These are phyloP conservation scores for Numenius phaeopus DNA, from an alignment of 2,797 vertebrate species.

Conservation along the genomic window DNA sequence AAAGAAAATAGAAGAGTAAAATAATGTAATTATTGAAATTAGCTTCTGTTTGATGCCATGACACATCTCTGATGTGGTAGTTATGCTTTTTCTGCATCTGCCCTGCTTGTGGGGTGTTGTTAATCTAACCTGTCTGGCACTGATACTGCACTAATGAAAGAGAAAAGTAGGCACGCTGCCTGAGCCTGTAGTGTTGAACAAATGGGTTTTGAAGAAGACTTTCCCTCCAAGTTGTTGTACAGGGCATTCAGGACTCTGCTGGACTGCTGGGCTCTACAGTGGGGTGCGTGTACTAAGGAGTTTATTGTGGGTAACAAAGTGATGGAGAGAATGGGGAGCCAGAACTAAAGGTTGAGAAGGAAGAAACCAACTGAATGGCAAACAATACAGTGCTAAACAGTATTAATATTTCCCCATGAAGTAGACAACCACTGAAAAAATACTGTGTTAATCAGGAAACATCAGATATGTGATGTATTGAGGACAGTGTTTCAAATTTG, in stretches of 20 bases:
- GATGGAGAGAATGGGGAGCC: not conserved
- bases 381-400: not conserved
- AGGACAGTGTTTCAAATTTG: not conserved
- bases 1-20: not conserved
- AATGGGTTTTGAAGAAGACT: not conserved
- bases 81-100: not conserved
- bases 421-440: not conserved
- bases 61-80: not conserved
- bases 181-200: not conserved
- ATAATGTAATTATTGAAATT: not conserved
- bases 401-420: not conserved
- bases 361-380: not conserved
- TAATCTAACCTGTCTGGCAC: not conserved
- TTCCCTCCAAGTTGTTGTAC: not conserved
- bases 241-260: not conserved
- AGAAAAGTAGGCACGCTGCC: not conserved
- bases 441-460: not conserved
- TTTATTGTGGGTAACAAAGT: not conserved
- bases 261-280: not conserved
- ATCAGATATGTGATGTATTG: not conserved
- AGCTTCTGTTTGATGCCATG: not conserved
- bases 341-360: not conserved
- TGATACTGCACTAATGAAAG: not conserved
- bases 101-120: fast-evolving
- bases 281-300: not conserved